Evolutionary conservation across 2,113 vertebrate species (phyloP).

Genomic region (Xiphophorus maculatus): DNA sequence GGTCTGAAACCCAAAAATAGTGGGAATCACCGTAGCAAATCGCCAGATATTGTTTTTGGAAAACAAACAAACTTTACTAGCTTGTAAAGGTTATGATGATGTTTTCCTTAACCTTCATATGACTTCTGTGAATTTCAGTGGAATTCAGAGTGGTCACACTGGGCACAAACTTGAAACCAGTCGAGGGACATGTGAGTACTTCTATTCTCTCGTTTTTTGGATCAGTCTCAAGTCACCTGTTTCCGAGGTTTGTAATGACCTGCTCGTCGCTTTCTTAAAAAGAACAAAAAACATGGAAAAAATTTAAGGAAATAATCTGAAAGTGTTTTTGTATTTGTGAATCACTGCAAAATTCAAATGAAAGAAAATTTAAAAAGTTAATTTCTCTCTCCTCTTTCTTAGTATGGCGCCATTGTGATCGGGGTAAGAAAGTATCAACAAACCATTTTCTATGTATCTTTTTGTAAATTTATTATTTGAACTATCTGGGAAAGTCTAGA

Average conservation of each 20-base stretch:
- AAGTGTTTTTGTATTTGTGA: neutral
- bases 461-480: neutral
- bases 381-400: neutral
- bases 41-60: too few species aligned
- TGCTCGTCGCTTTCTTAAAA: too few species aligned
- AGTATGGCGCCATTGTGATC: constrained; percentile 11
- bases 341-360: too few species aligned
- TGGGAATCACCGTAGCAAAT: too few species aligned
- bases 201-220: neutral
- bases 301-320: neutral
- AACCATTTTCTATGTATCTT: neutral
- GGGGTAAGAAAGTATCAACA: constrained; percentile 5
- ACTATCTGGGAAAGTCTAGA: too few species aligned
- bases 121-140: constrained; percentile 42
- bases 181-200: constrained; percentile 47
- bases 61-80: too few species aligned
- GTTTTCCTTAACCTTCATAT: neutral
- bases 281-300: neutral
- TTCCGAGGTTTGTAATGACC: too few species aligned
- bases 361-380: too few species aligned
- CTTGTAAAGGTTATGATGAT: too few species aligned
- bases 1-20: too few species aligned
- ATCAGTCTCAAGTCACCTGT: too few species aligned
- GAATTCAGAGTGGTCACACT: constrained; percentile 65
- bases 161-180: constrained; percentile 46